These are phyloP conservation scores for Scomber japonicus DNA, from an alignment of 2,113 vertebrate species.

Conservation along the genomic window DNA sequence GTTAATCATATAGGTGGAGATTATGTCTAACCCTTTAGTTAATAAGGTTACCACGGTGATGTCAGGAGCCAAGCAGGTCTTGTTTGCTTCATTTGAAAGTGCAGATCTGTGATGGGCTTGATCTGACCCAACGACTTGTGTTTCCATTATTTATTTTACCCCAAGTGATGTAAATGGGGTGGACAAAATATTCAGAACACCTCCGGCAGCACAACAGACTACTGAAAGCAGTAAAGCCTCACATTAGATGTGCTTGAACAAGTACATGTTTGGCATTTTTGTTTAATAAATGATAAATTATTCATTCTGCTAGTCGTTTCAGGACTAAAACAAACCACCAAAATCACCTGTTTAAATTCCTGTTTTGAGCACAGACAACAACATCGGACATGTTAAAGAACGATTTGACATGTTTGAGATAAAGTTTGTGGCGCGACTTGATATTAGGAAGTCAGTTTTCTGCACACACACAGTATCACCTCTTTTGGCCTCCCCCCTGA, in stretches of 20 bases:
- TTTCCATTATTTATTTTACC: neutral
- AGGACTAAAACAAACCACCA: too few species aligned
- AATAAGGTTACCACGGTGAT: neutral
- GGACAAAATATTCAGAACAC: constrained; percentile 18
- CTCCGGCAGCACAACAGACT: neutral
- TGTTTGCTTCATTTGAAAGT: neutral
- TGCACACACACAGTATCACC: constrained; percentile 16
- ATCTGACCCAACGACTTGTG: neutral
- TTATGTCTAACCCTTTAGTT: neutral
- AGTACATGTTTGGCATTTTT: neutral
- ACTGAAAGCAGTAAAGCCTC: neutral
- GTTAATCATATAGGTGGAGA: neutral
- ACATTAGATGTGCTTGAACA: neutral
- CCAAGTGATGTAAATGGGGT: too few species aligned
- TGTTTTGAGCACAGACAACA: neutral
- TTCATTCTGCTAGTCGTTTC: neutral
- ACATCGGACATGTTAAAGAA: neutral
- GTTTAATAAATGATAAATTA: neutral
- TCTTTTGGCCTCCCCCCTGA: constrained; percentile 15
- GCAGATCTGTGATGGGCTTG: neutral
- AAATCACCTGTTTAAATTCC: neutral
- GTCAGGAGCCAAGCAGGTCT: neutral
- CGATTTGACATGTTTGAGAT: neutral
- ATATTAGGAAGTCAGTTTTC: neutral
- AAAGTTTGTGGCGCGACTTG: neutral